A percentile compares a stretch with the other conserved stretches of the same genome.
These are phyloP conservation scores for Timandra comae DNA, from an alignment of 2,888 invertebrate genomes.

Conservation along the genomic window DNA sequence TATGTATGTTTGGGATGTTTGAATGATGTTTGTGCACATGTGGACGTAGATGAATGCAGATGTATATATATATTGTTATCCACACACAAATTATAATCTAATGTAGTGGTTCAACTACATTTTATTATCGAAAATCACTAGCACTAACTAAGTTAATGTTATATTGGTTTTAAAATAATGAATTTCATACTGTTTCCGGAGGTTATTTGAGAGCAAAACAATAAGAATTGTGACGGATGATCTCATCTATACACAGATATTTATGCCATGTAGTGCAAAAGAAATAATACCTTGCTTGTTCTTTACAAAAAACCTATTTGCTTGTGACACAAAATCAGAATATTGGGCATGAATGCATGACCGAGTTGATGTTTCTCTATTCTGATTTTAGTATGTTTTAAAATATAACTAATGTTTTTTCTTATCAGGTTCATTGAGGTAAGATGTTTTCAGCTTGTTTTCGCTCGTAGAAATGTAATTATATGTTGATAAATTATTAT, in stretches of 20 bases:
- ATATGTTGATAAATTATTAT: slow-evolving; percentile 32
- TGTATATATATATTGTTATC: neutral
- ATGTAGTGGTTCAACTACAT: no score
- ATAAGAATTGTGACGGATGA: no score
- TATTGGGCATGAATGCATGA: slow-evolving; percentile 12
- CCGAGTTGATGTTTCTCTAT: slow-evolving; percentile 8
- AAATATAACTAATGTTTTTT: slow-evolving; percentile 38
- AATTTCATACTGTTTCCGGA: no score
- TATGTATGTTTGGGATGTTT: neutral
- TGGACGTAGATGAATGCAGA: neutral
- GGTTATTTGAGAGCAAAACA: no score
- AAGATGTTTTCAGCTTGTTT: slow-evolving; percentile 60
- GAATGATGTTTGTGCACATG: no score
- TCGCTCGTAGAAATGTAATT: slow-evolving; percentile 41
- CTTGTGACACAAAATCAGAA: slow-evolving; percentile 22
- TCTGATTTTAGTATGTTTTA: slow-evolving; percentile 17
- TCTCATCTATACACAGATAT: no score
- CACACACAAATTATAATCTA: no score
- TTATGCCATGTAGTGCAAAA: slow-evolving; percentile 12
- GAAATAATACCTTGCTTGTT: slow-evolving; percentile 19
- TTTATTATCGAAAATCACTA: no score
- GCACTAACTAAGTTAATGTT: no score
- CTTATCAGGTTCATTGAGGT: slow-evolving; percentile 68
- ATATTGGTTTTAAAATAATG: no score
- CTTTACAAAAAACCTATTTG: no score